These are phyloP conservation scores for Stichodactyla mertensii DNA, from an alignment of 64 coral and sea anemone genomes.

Conservation along the genomic window DNA sequence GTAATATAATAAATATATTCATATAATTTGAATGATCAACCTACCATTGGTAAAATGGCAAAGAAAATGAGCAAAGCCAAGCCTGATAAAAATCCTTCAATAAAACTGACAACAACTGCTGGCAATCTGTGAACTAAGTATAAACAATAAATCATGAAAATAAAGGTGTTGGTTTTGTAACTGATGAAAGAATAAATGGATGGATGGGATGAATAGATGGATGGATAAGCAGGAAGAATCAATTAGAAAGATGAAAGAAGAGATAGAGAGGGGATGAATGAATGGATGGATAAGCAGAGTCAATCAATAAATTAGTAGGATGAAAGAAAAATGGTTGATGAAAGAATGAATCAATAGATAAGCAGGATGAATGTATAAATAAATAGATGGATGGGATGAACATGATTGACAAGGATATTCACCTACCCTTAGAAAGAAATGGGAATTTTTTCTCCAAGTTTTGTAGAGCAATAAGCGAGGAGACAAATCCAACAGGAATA, in stretches of 20 bases:
- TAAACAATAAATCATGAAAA: neutral
- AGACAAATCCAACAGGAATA: constrained; percentile 77
- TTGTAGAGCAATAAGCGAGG: constrained; percentile 72
- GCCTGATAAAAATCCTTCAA: constrained; percentile 88
- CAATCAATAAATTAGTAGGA: neutral
- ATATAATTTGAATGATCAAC: neutral
- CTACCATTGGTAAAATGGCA: constrained; percentile 90
- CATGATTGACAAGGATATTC: neutral
- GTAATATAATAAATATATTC: neutral
- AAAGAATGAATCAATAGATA: neutral
- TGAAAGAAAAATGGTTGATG: neutral
- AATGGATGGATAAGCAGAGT: neutral
- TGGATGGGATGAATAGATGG: neutral
- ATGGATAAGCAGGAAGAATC: neutral
- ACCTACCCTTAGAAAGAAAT: neutral
- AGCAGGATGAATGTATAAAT: too few relatives aligned
- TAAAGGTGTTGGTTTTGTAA: neutral
- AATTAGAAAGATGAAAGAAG: neutral
- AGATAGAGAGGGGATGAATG: neutral
- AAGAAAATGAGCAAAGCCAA: constrained; percentile 82
- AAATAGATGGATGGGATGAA: neutral
- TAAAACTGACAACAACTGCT: constrained; percentile 51
- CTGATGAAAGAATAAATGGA: neutral
- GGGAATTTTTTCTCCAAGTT: neutral
- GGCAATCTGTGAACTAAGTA: constrained; percentile 43